phyloP scores from a whole-genome alignment of 2,888 invertebrate species.

The Drosophila kanekoi region DNA sequence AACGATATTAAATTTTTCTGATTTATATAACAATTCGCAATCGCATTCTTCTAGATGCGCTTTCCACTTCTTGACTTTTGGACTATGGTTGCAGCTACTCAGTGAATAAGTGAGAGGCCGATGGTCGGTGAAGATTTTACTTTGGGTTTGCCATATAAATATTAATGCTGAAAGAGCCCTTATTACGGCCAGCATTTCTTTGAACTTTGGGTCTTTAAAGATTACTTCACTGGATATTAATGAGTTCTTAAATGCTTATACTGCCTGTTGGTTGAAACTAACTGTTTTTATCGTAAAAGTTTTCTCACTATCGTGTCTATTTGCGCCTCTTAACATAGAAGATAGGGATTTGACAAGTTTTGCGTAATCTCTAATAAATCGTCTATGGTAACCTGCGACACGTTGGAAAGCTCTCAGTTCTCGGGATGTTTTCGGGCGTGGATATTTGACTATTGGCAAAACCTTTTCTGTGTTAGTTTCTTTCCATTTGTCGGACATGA shows the following conservation, averaged over 20 bases:
- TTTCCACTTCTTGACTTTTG: no score
- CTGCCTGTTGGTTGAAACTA: conserved; percentile 2
- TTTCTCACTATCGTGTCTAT: no score
- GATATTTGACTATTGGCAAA: background rate
- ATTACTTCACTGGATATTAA: conserved; percentile 7
- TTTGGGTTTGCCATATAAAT: no score
- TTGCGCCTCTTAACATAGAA: no score
- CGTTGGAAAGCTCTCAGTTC: conserved; percentile 1
- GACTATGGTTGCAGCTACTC: no score
- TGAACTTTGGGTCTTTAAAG: background rate
- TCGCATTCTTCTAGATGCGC: no score
- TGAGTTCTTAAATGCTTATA: conserved; percentile 4
- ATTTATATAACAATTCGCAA: no score
- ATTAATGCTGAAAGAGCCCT: no score
- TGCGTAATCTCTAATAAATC: conserved; percentile 13
- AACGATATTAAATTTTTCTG: no score
- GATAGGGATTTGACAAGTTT: conserved; percentile 1
- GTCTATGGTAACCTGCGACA: background rate
- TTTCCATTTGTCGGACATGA: background rate
- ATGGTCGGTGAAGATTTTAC: no score
- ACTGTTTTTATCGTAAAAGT: background rate
- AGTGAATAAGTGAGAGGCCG: no score
- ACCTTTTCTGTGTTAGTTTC: conserved; percentile 6
- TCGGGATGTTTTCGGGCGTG: background rate
- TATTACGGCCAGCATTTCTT: no score